Conservation (phyloP, 2,113 vertebrate species). For the Thalassarche chlororhynchos region DNA sequence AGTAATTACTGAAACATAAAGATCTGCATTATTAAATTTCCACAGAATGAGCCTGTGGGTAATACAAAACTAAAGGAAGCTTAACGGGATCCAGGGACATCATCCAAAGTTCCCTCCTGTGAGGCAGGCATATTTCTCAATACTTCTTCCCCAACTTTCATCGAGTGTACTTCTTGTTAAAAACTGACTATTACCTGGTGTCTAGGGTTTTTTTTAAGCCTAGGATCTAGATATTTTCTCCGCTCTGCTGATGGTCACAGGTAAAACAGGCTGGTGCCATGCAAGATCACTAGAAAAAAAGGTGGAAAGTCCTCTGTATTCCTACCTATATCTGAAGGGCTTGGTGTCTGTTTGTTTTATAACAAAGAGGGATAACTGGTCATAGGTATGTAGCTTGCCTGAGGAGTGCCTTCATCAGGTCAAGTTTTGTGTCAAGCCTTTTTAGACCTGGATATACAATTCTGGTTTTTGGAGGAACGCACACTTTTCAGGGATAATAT, state of each 20-base stretch:
- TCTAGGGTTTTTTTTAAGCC: background rate
- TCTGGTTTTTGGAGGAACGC: background rate
- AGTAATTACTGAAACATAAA: background rate
- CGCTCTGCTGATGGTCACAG: background rate
- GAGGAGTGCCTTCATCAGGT: background rate
- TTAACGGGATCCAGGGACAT: background rate
- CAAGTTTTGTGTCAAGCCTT: background rate
- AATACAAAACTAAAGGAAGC: background rate
- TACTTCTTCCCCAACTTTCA: background rate
- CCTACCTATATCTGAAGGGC: background rate
- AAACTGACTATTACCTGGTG: background rate
- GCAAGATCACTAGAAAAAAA: background rate
- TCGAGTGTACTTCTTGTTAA: background rate
- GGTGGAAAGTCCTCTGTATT: background rate
- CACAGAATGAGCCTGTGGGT: background rate
- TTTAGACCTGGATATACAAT: background rate
- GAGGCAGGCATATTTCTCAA: background rate
- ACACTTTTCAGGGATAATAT: background rate
- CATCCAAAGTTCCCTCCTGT: background rate
- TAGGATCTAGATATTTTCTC: background rate
- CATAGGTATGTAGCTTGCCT: background rate
- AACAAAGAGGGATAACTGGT: background rate
- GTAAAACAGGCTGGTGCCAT: background rate
- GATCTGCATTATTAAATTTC: conserved; percentile 12
- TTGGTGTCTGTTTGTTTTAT: background rate